Evolutionary conservation across 2,113 vertebrate species (phyloP).

Genomic region (Laticauda laticaudata): DNA sequence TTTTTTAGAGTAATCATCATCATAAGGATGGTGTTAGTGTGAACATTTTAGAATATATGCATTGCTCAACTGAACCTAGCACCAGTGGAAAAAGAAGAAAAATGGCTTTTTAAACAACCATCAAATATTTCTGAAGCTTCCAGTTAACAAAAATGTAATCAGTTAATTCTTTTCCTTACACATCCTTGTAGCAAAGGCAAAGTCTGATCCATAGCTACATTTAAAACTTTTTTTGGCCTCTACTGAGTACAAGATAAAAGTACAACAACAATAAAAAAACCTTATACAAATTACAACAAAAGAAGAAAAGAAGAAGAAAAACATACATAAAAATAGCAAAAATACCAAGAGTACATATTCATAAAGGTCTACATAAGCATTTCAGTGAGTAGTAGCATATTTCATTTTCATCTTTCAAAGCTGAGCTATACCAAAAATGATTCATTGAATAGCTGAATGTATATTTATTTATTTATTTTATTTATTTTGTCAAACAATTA

Average conservation of each 20-base stretch:
- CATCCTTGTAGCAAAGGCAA: background rate
- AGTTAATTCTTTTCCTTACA: background rate
- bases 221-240: background rate
- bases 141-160: background rate
- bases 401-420: background rate
- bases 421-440: background rate
- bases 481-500: too few species aligned
- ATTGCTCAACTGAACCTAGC: background rate
- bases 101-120: background rate
- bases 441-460: background rate
- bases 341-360: background rate
- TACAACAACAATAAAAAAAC: background rate
- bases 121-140: background rate
- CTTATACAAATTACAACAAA: background rate
- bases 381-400: background rate
- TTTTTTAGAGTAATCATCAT: slow-evolving; percentile 13
- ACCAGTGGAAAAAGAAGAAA: background rate
- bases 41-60: slow-evolving; percentile 26
- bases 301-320: background rate
- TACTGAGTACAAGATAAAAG: background rate
- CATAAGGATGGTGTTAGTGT: background rate
- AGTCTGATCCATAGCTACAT: background rate
- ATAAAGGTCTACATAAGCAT: background rate
- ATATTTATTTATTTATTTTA: too few species aligned
- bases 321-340: background rate